phyloP scores from a whole-genome alignment of 2,113 vertebrate species.

The Pachypanchax playfairii region DNA sequence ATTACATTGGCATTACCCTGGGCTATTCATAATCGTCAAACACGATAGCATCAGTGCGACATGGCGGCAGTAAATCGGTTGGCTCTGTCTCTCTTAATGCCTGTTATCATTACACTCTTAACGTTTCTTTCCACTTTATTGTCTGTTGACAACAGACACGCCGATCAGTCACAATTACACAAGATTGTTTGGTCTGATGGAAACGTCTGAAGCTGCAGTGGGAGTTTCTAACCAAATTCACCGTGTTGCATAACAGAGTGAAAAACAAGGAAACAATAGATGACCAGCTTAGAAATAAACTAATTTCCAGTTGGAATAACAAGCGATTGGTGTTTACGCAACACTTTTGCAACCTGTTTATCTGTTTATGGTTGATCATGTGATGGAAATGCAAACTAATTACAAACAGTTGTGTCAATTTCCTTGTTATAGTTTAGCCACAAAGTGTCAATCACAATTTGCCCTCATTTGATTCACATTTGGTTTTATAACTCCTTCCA shows the following conservation, averaged over 20 bases:
- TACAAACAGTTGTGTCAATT: no score
- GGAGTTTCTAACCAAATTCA: neutral
- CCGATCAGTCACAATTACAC: constrained; percentile 17
- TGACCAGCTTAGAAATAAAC: no score
- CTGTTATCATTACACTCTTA: constrained; percentile 59
- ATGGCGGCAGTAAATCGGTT: constrained; percentile 68
- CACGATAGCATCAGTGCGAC: constrained; percentile 67
- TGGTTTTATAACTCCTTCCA: no score
- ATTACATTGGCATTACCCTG: constrained; percentile 78
- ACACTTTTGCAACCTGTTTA: no score
- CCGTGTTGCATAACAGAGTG: neutral
- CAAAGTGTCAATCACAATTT: no score
- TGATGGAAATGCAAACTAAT: no score
- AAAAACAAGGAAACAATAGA: neutral
- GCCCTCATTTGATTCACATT: no score
- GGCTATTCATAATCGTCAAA: constrained; percentile 77
- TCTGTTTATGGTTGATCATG: no score
- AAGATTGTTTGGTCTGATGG: constrained; percentile 4
- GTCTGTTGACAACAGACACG: constrained; percentile 37
- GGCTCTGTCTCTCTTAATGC: constrained; percentile 50
- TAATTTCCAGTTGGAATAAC: no score
- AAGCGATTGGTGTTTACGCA: no score
- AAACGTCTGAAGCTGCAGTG: neutral
- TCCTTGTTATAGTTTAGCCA: no score
- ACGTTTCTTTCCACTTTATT: constrained; percentile 60